phyloP scores from a whole-genome alignment of 1,140 invertebrate genomes.

The Mya arenaria region DNA sequence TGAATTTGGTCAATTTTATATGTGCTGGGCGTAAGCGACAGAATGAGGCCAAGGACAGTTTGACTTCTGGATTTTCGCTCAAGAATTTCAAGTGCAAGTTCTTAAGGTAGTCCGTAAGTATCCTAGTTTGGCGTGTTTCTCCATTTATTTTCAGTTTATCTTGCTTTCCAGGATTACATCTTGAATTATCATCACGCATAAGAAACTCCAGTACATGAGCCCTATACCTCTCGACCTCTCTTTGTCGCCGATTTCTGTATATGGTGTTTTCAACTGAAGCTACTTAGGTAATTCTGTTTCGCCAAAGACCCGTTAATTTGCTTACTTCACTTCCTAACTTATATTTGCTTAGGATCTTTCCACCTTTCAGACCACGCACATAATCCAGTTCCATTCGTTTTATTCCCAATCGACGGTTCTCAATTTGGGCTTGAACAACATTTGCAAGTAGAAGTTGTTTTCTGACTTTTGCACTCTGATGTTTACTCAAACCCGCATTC shows the following conservation, averaged over 20 bases:
- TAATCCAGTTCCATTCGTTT: not conserved
- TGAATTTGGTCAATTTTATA: not conserved
- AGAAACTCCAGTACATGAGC: not conserved
- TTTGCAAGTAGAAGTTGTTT: slow-evolving; percentile 51
- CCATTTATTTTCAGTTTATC: not conserved
- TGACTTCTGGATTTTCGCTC: not conserved
- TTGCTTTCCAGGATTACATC: not conserved
- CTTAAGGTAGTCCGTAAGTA: not conserved
- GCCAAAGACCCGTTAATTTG: not conserved
- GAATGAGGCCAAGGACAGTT: slow-evolving; percentile 1
- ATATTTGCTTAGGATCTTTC: slow-evolving; percentile 31
- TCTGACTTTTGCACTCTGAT: slow-evolving; percentile 5
- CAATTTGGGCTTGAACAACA: not conserved
- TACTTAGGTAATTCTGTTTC: not conserved
- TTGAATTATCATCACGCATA: not conserved
- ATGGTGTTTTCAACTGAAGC: not conserved
- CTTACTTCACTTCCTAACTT: not conserved
- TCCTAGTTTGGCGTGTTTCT: not conserved
- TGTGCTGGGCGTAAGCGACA: not conserved
- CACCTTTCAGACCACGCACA: slow-evolving; percentile 23
- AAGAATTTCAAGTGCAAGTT: not conserved
- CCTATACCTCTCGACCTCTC: not conserved
- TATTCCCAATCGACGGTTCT: not conserved
- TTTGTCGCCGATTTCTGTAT: not conserved
- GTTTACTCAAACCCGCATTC: not conserved